These are phyloP conservation scores for Sebastiscus albofasciatus DNA, from an alignment of 2,797 vertebrate species.

Conservation along the genomic window DNA sequence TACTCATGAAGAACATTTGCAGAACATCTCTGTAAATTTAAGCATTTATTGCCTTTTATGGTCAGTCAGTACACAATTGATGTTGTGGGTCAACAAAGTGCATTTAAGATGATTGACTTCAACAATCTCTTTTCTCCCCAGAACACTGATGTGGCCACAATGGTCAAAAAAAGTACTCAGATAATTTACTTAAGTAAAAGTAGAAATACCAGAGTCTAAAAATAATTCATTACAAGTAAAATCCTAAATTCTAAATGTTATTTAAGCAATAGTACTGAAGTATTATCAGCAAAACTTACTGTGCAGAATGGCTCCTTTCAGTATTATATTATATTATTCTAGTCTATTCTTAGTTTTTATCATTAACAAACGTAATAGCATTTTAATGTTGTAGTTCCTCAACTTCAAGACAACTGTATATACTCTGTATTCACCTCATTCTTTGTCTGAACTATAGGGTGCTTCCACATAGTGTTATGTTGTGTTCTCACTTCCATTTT, in stretches of 20 bases:
- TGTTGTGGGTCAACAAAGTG: neutral
- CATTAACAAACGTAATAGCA: too few species aligned
- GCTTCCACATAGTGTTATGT: too few species aligned
- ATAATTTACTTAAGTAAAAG: neutral
- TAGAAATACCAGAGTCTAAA: neutral
- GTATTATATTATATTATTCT: neutral
- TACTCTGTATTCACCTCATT: too few species aligned
- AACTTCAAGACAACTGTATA: too few species aligned
- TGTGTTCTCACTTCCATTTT: too few species aligned
- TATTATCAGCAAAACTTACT: neutral
- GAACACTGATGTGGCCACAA: neutral
- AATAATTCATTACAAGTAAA: too few species aligned
- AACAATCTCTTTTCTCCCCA: neutral
- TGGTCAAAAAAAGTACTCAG: too few species aligned
- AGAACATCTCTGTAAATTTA: neutral
- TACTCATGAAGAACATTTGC: neutral
- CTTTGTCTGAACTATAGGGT: too few species aligned
- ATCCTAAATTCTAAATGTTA: too few species aligned
- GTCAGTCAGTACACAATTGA: neutral
- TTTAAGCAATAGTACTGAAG: too few species aligned
- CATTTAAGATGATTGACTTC: slow-evolving; percentile 14
- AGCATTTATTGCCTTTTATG: neutral
- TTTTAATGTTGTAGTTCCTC: too few species aligned
- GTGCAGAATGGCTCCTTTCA: neutral
- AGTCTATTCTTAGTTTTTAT: too few species aligned